Percentiles rank a stretch among this genome's conserved stretches.
phyloP scores from a whole-genome alignment of 1,140 invertebrate genomes.

The Brachionus manjavacas region DNA sequence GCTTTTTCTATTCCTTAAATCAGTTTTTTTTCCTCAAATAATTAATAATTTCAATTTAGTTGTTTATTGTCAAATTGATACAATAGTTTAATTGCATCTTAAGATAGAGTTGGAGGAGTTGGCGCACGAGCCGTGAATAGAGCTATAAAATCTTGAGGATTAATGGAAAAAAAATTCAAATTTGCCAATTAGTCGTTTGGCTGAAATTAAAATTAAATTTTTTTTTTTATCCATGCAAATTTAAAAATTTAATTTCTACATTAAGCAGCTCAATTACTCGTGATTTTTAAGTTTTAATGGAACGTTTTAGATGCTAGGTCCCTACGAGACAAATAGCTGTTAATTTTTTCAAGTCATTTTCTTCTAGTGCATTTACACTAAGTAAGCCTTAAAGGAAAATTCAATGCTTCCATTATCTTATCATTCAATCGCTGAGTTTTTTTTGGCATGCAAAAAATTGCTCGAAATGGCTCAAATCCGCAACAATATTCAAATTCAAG shows the following conservation, averaged over 20 bases:
- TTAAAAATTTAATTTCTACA: neutral
- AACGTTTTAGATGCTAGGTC: neutral
- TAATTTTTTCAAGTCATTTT: neutral
- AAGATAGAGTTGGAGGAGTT: neutral
- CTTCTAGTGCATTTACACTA: neutral
- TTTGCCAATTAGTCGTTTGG: neutral
- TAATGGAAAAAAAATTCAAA: neutral
- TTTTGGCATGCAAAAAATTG: neutral
- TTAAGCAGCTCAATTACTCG: neutral
- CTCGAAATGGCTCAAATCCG: neutral
- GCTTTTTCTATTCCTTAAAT: neutral
- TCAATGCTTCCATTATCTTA: neutral
- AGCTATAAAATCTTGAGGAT: neutral
- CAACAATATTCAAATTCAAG: neutral
- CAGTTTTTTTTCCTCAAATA: neutral
- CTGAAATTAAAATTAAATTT: neutral
- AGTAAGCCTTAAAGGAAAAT: neutral
- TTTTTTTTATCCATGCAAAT: neutral
- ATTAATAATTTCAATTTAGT: neutral
- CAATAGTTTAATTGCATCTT: constrained; percentile 4
- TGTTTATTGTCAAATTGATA: neutral
- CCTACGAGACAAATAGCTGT: neutral
- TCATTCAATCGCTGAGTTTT: neutral
- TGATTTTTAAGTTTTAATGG: neutral
- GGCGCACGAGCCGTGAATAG: neutral